phyloP scores from a whole-genome alignment of 2,797 vertebrate species.

The Meda fulgida region DNA sequence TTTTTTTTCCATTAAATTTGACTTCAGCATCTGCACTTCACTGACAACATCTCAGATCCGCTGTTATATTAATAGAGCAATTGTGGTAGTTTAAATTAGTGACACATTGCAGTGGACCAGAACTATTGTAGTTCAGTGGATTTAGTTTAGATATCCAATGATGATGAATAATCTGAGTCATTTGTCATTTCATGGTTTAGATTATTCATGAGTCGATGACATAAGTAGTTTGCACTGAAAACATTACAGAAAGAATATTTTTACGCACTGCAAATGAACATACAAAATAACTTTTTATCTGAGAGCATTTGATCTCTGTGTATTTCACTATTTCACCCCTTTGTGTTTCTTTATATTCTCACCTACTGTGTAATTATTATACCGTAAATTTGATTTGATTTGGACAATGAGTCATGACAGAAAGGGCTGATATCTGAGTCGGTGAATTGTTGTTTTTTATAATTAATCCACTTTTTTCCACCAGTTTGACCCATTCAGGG shows the following conservation, averaged over 20 bases:
- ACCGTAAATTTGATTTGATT: neutral
- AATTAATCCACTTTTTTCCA: neutral
- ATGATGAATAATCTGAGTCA: conserved; percentile 22
- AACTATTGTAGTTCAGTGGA: conserved; percentile 8
- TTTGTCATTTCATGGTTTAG: conserved; percentile 26
- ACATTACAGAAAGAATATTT: neutral
- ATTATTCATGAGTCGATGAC: conserved; percentile 1
- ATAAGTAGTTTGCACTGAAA: conserved; percentile 1
- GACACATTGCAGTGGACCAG: conserved; percentile 36
- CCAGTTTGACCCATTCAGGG: neutral
- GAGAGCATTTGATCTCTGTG: neutral
- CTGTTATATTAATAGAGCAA: conserved; percentile 22
- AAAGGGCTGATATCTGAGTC: neutral
- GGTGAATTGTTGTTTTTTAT: neutral
- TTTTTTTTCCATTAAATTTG: conserved; percentile 31
- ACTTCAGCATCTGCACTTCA: conserved; percentile 19
- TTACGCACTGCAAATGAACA: neutral
- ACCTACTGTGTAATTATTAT: neutral
- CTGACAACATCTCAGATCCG: conserved; percentile 35
- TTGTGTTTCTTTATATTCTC: neutral
- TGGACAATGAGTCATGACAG: neutral
- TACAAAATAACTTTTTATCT: neutral
- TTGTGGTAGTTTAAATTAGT: conserved; percentile 28
- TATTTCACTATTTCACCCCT: neutral
- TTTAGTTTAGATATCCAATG: conserved; percentile 28